Base-by-base conservation (phyloP, 2,888 invertebrate genomes). In the Danaus chrysippus region DNA sequence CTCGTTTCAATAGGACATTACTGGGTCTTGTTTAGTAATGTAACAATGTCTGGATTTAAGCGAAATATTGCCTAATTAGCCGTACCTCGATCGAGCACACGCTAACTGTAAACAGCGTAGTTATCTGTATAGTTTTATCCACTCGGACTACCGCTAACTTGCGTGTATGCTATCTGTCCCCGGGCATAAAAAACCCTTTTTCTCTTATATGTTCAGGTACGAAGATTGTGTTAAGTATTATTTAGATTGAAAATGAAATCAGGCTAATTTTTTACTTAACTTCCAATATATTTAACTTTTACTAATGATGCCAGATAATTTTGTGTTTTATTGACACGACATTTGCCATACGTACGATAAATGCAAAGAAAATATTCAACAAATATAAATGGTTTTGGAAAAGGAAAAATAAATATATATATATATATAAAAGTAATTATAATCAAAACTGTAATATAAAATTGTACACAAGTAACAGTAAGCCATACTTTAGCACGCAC, bases 111-210 rank as follows among this genome's bases (percentile, higher is more conserved):
- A 43, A 11, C 46, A 15, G 15, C 49, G 15, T 49, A 49, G 11
- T 17, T 17, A 15, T 46, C 19, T 13, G 54, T 44, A 34, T 34
- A 34, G 34, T n/a, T 12, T 41, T 23, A 53, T 62, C 59, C 54
- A 61, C 62, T 53, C 64, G 62, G 64, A 65, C 67, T 65, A 64
- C 66, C 64, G 65, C 49, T 53, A 43, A 58, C 57, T 66, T 60
- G 66, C 66, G 66, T 66, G 66, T 56, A 34, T 41, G 17, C 42
- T 54, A 66, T 64, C 66, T 64, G 59, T 64, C 64, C 64, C 53
- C 34, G 41, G 15, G 42, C 15, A 42, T 49, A 10, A 34, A 23
- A 34, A 49, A 49, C 49, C 17, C 49, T 49, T 49, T 49, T 49
- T 49, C 10, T 49, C 17, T 3, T 17, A 49, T 49, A 49, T 49